Evolutionary conservation across 2,797 vertebrate species (phyloP), one percentile per base, ranked within the genome.

Genomic region (Aplochiton taeniatus): DNA sequence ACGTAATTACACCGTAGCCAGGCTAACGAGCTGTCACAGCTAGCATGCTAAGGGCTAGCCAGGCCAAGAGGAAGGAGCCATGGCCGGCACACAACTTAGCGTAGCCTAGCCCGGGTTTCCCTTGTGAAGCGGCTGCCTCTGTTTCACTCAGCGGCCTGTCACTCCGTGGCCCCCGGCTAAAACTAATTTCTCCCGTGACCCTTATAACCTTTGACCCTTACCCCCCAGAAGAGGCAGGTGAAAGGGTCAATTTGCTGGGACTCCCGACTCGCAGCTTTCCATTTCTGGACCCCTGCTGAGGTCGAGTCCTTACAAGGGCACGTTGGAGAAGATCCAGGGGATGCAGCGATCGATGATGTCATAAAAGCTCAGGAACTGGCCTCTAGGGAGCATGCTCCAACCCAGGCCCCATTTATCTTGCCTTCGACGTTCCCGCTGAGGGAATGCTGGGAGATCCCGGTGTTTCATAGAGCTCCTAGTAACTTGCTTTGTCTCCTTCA

Each of bases 1-100:
- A 70, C 80, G 88, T 90, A 89, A 91, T 92, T 90, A 90, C 86
- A 86, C 83, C 79, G 75, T 73, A 77, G 78, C 78, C 81, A 73
- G 69, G 76, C 77, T 70, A 62, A 81, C 74, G 66, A 57, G 73
- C 68, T 67, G 63, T 8, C 1, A 8, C 13, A 14, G 54, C 31
- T 31, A 31, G 31, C 31, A 6, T 31, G 31, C 31, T 31, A 31
- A 31, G 31, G 2, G 31, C 31, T 31, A 58, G 48, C 70, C 16
- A 0, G 61, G 77, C 78, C 77, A 58, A 11, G 54, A 53, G 67
- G 75, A 78, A 51, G 1, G 41, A 14, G 20, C 7, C 3, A 13
- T 18, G 11, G 46, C 46, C 31, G 19, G 45, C 58, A 60, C 10
- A 60, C 65, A 53, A 55, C 60, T 45, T n/a, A 41, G 61, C 66